Evolutionary conservation across 1,140 invertebrate genomes (phyloP), one percentile per base, ranked within the genome.

Genomic region (Bombus soroeensis): DNA sequence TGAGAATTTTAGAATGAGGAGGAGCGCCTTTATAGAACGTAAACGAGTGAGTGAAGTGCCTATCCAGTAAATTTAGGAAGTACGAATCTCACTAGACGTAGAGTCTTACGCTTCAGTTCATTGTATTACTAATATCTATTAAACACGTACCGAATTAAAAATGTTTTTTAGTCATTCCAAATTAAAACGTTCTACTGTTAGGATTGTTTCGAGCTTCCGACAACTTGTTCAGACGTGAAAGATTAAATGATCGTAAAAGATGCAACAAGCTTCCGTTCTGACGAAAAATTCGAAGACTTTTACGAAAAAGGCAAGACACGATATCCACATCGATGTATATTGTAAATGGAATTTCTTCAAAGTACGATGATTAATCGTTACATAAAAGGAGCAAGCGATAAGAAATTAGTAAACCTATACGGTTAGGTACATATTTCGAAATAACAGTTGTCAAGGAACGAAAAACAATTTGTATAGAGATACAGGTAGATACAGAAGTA

Each of bases 131-230:
- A 25, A 53, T 53, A 75, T 9, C 8, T 74, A 9, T 28, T 25
- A 32, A 74, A 12, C 28, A 9, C 12, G 25, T 62, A 13, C 28
- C 12, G n/a, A 62, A 62, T 5, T 13, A 62, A n/a, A 62, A 13
- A 13, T n/a, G 3, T 62, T 62, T 13, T n/a, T 13, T n/a, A 13
- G 0, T n/a, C 5, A 3, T 3, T 0, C 10, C 9, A 10, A 34
- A 37, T 37, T 66, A 3, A 34, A 32, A 15, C 13, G 1, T 32
- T 8, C n/a, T 66, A 62, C 12, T n/a, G n/a, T 62, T 62, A 1
- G 12, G 1, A n/a, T 2, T n/a, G 12, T n/a, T 28, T 10, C 3
- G 3, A 62, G 9, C 10, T 13, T 12, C 10, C 22, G 28, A 62
- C 10, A 2, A 62, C 10, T 12, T 12, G 59, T n/a, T 62, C 28